Conservation (phyloP, 2,113 vertebrate species). For the Calypte anna region DNA sequence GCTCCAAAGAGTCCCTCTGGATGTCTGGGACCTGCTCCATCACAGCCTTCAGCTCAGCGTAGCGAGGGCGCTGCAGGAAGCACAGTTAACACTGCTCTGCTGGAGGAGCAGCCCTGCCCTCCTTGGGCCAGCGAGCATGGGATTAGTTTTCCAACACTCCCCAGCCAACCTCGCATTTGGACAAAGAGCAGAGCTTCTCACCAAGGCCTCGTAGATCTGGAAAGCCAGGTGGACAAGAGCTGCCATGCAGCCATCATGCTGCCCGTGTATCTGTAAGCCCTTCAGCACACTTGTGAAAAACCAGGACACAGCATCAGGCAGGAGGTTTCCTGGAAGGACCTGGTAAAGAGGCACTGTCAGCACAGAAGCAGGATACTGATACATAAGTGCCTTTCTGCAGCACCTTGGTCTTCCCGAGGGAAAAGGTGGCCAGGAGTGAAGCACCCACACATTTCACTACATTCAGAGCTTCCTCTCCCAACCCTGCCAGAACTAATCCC, state of each 20-base stretch:
- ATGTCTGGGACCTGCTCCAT: constrained; percentile 95
- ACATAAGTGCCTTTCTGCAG: neutral
- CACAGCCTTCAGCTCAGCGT: constrained; percentile 85
- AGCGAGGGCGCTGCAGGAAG: constrained; percentile 86
- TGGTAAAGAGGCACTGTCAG: constrained; percentile 64
- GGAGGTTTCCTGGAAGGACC: constrained; percentile 87
- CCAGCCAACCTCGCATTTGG: neutral
- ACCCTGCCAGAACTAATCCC: neutral
- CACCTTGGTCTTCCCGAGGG: neutral
- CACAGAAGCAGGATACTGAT: neutral
- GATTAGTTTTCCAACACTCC: neutral
- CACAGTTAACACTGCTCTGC: neutral
- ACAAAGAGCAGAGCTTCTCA: constrained; percentile 53
- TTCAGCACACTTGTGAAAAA: constrained; percentile 90
- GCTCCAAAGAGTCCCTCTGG: constrained; percentile 86
- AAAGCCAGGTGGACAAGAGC: constrained; percentile 91
- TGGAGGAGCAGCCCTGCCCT: neutral
- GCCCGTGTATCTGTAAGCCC: constrained; percentile 91
- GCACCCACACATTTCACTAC: neutral
- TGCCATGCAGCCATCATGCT: constrained; percentile 91
- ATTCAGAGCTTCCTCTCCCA: neutral
- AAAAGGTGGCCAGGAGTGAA: neutral
- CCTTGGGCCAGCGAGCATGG: neutral
- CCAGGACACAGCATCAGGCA: constrained; percentile 91
- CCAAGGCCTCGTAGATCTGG: constrained; percentile 93